These are phyloP conservation scores for Pomacea maculata DNA, from an alignment of 1,140 invertebrate species.

Conservation along the genomic window DNA sequence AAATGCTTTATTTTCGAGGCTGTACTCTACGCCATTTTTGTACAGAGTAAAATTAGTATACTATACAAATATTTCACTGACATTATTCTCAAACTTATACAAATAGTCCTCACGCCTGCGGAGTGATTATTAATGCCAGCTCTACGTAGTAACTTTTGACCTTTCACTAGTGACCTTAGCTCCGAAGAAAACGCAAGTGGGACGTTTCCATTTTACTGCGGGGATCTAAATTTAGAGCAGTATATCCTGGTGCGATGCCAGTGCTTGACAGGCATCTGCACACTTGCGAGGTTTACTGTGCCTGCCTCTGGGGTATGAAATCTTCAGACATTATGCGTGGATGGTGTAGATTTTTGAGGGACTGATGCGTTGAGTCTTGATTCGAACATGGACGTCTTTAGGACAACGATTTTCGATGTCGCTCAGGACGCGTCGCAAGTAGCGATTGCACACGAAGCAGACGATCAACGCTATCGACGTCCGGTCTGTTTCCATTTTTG, in stretches of 20 bases:
- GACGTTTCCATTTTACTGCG: slow-evolving; percentile 20
- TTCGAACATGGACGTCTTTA: slow-evolving; percentile 37
- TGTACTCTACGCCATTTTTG: too few species aligned
- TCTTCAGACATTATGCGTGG: too few species aligned
- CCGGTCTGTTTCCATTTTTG: slow-evolving; percentile 36
- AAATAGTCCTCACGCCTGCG: too few species aligned
- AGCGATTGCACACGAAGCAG: slow-evolving; percentile 40
- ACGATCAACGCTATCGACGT: slow-evolving; percentile 28
- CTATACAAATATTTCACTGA: too few species aligned
- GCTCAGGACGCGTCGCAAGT: slow-evolving; percentile 53
- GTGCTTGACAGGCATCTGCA: background rate
- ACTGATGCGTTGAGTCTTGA: background rate
- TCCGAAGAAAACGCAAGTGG: slow-evolving; percentile 2
- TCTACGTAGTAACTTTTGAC: slow-evolving; percentile 4
- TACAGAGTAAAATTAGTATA: too few species aligned
- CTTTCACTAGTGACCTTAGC: background rate
- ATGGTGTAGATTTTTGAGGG: background rate
- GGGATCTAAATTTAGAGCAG: slow-evolving; percentile 10
- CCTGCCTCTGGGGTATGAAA: too few species aligned
- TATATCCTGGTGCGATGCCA: background rate
- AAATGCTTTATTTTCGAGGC: too few species aligned
- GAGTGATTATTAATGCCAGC: background rate
- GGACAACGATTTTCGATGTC: slow-evolving; percentile 49
- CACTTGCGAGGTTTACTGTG: slow-evolving; percentile 2
- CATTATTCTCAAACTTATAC: too few species aligned